Evolutionary conservation across 2,113 vertebrate species (phyloP).

Genomic region (Cardinalis cardinalis): DNA sequence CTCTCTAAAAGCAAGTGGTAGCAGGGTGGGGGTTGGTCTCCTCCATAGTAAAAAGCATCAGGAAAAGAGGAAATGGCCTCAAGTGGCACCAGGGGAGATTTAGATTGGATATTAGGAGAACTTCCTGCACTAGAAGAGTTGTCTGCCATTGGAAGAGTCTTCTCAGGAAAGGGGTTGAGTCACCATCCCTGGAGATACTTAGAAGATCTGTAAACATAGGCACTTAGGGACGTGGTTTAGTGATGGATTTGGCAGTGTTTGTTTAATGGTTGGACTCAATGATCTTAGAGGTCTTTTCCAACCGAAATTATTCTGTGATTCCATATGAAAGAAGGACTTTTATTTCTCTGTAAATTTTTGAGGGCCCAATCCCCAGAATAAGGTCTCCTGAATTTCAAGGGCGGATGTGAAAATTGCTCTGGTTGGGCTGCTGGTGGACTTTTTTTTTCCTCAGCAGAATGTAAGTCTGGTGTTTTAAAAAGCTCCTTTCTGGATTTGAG

Average conservation of each 20-base stretch:
- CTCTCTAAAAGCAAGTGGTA: neutral
- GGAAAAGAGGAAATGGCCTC: neutral
- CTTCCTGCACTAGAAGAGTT: neutral
- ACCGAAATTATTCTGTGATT: neutral
- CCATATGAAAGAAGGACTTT: neutral
- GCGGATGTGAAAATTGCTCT: neutral
- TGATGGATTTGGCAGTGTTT: neutral
- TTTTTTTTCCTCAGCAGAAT: neutral
- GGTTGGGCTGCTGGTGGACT: neutral
- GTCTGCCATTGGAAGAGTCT: neutral
- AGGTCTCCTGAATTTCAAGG: neutral
- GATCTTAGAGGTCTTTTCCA: neutral
- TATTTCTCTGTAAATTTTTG: neutral
- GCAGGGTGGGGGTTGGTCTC: rapidly evolving
- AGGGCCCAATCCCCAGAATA: neutral
- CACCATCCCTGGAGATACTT: neutral
- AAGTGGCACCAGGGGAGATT: neutral
- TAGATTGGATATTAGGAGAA: neutral
- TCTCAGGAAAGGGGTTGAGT: neutral
- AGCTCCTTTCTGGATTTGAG: neutral
- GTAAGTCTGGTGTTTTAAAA: neutral
- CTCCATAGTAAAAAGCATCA: neutral
- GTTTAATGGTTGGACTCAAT: neutral
- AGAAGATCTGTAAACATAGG: neutral
- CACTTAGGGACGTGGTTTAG: neutral